Evolutionary conservation across 2,113 vertebrate genomes (phyloP), one percentile per base, ranked within the genome.

Genomic region (Ascaphus truei): DNA sequence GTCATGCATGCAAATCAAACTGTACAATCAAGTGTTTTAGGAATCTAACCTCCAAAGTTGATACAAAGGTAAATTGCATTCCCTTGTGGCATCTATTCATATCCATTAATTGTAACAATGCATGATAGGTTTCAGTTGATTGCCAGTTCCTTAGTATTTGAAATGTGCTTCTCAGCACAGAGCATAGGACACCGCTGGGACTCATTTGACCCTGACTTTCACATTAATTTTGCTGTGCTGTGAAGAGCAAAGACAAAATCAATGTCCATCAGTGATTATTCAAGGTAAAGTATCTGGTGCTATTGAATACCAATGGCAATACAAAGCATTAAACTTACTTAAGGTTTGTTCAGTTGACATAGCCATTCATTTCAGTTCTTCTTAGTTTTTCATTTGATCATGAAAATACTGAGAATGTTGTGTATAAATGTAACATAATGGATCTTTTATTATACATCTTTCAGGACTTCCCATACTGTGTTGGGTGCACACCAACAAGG

Each of bases 241-340:
- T 88, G 89, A 92, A 92, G 85, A 90, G 85, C 85, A 88, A 82
- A 89, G 87, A 84, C 84, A 88, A 88, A 90, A 92, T 91, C 90
- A 89, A 91, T 90, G 88, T 84, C 84, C 83, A 90, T 88, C 87
- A 88, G 86, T 90, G 84, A 87, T 90, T 88, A 88, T 88, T 87
- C 85, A 89, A 86, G 85, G 79, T 81, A 90, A 88, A 88, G 87
- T 87, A 90, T 86, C 85, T 80, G 78, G 84, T 52, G 76, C 83
- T 86, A 86, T 82, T 84, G 89, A 89, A 88, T 84, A 84, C 75
- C 85, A 84, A 76, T 83, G 82, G 80, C 72, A 77, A 68, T 30
- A 60, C 68, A 57, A 69, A 78, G 68, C 79, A 85, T 83, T 85
- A 86, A 84, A 85, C 79, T 86, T 87, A 86, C 81, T 88, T 85